Base-by-base conservation (phyloP, 2,888 invertebrate species). In the Sepiola atlantica region DNA sequence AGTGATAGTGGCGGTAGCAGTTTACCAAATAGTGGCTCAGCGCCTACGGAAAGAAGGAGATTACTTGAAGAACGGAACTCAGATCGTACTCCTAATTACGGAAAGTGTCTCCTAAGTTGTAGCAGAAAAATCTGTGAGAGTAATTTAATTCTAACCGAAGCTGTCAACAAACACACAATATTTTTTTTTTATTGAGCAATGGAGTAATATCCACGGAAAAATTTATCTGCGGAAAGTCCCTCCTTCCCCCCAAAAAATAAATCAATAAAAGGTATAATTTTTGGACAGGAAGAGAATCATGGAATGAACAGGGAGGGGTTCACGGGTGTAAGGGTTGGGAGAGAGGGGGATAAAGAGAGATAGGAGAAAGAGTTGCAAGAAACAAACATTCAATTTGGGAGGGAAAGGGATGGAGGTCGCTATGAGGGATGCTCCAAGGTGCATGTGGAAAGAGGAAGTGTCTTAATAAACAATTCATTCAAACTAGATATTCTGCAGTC, bases 251-350 rank as follows among this genome's bases (percentile, higher is more conserved):
- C n/a, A 28, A 77, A 77, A 54, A 77, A 77, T 14, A 54, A 77
- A 90, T 57, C 45, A 90, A 94, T 94, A 45, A 28, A n/a, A 90
- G 35, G 94, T 28, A 35, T 77, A 90, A 94, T 12, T 35, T 91
- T 61, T 28, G 90, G 94, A 94, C 61, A 94, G 90, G 35, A 35
- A 45, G 91, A 35, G 61, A 90, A 54, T 35, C 14, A 32, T 28
- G 92, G 92, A 35, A 45, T 35, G 28, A 57, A 35, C 77, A 55
- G 91, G 20, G 94, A 21, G 24, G 35, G 57, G 21, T 45, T 45
- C 14, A 6, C 16, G 61, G 14, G 21, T 6, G 4, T 6, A n/a
- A 12, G 77, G 77, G 77, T 0, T n/a, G n/a, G 8, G 18, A 12
- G 77, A 14, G 24, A n/a, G n/a, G 77, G 18, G 16, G 8, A 45